Evolutionary conservation across 2,888 invertebrate genomes (phyloP).

Genomic region (Tanypteryx hageni): DNA sequence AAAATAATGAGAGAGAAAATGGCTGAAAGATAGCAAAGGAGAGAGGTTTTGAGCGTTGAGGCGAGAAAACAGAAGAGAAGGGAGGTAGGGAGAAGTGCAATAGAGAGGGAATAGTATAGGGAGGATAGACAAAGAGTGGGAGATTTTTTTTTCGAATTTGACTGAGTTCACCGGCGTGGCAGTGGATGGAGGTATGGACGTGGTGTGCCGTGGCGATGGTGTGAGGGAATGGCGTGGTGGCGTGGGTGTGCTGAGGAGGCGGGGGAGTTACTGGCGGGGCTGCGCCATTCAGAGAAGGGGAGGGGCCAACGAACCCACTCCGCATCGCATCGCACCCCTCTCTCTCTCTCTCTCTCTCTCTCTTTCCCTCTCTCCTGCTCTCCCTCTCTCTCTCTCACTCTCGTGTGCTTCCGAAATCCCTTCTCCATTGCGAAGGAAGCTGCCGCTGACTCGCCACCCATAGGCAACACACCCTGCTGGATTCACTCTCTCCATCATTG

Average conservation of each 20-base stretch:
- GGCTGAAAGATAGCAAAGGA: not conserved
- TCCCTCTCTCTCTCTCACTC: not conserved
- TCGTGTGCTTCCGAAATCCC: slow-evolving; percentile 16
- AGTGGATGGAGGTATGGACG: no score
- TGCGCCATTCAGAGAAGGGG: slow-evolving; percentile 56
- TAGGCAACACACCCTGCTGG: not conserved
- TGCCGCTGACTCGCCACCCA: slow-evolving; percentile 2
- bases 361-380: not conserved
- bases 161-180: not conserved
- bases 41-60: not conserved
- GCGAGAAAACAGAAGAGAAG: no score
- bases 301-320: slow-evolving; percentile 61
- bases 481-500: not conserved
- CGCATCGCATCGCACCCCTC: not conserved
- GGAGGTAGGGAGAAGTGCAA: not conserved
- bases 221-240: not conserved
- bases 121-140: not conserved
- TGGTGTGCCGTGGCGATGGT: not conserved
- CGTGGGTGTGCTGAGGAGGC: slow-evolving; percentile 6
- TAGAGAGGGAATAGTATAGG: not conserved
- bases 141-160: not conserved
- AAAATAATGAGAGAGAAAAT: not conserved
- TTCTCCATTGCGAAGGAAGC: slow-evolving; percentile 55
- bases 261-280: slow-evolving; percentile 39
- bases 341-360: no score